Conservation (phyloP, 1,140 invertebrate species). For the Aphaenogaster ashmeadi region DNA sequence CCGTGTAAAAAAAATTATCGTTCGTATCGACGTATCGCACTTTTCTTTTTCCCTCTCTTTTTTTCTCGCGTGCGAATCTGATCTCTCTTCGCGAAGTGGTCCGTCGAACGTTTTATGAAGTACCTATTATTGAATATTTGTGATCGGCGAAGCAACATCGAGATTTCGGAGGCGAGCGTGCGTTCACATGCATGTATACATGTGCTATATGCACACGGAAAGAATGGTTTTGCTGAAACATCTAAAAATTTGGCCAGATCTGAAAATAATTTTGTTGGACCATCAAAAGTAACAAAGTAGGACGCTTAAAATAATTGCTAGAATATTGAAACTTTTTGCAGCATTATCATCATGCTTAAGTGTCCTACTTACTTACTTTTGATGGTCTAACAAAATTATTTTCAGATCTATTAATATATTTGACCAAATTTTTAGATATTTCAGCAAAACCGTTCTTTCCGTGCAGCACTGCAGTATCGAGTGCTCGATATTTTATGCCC, state of each 20-base stretch:
- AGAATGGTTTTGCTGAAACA: no score
- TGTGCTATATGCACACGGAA: neutral
- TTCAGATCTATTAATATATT: no score
- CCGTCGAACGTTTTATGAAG: slow-evolving; percentile 36
- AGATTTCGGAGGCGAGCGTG: slow-evolving; percentile 22
- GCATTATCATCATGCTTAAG: no score
- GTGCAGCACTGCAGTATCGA: neutral
- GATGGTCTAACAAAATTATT: no score
- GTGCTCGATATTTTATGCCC: slow-evolving; percentile 30
- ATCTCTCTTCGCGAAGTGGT: slow-evolving; percentile 9
- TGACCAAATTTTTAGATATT: no score
- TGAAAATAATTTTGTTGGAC: no score
- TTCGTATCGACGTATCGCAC: slow-evolving; percentile 28
- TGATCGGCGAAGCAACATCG: slow-evolving; percentile 31
- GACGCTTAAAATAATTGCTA: no score
- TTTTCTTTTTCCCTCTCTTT: neutral
- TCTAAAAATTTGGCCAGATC: no score
- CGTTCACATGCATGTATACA: neutral
- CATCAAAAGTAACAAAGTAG: no score
- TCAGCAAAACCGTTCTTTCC: no score
- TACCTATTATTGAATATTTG: slow-evolving; percentile 58
- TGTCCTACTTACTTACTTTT: no score
- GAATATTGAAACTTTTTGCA: no score
- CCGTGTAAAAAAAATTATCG: slow-evolving; percentile 56
- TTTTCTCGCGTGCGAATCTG: slow-evolving; percentile 8